Evolutionary conservation across 2,888 invertebrate species (phyloP).

Genomic region (Oligia strigilis): DNA sequence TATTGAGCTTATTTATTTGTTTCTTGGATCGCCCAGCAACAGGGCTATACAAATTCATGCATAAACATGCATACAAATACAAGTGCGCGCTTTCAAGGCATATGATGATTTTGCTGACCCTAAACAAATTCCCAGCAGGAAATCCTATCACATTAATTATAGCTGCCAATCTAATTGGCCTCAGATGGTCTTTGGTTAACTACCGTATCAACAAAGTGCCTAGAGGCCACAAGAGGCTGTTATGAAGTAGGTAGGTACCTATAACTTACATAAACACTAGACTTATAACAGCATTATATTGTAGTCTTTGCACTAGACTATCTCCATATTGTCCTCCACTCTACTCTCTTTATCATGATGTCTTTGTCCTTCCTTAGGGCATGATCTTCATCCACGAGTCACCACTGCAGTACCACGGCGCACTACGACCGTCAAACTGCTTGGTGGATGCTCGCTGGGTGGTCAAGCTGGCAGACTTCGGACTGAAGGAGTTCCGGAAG

Average conservation of each 20-base stretch:
- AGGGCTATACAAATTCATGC: neutral
- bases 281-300: neutral
- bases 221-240: neutral
- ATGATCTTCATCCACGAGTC: constrained; percentile 98
- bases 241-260: neutral
- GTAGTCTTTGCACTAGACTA: neutral
- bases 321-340: neutral
- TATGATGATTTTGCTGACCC: neutral
- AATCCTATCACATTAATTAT: neutral
- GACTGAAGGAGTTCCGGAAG: constrained; percentile 95
- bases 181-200: neutral
- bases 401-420: constrained; percentile 96
- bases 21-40: neutral
- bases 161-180: neutral
- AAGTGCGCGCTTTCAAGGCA: neutral
- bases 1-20: neutral
- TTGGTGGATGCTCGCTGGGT: constrained; percentile 98
- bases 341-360: neutral
- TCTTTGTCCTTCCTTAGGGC: constrained; percentile 90
- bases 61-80: neutral
- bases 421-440: constrained; percentile 97
- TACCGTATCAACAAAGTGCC: neutral
- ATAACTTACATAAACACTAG: neutral
- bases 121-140: neutral
- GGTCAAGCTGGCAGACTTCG: constrained; percentile 97